Evolutionary conservation across 2,113 vertebrate species (phyloP), one percentile per base, ranked within the genome.

Genomic region (Python bivittatus): DNA sequence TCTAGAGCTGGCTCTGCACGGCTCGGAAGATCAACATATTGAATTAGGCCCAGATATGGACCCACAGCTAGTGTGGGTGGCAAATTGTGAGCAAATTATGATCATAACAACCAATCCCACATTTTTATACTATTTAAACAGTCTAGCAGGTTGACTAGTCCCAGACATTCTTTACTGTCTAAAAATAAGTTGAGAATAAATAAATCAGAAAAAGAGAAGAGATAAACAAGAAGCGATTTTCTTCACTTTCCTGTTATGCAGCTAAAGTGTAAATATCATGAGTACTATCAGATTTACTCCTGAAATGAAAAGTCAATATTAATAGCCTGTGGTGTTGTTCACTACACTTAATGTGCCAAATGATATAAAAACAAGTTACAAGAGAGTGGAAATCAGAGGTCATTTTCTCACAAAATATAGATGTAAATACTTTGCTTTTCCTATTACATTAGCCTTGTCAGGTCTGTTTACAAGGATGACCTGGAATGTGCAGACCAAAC

Each of bases 181-280:
- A 1, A 93, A 33, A 92, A 64, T 64, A 64, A 64, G 11, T 64
- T 64, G 61, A 64, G 27, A 68, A 57, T 11, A n/a, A 9, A 79
- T 94, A 92, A 91, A 29, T 64, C 33, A 90, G 10, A 15, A 83
- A 90, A 53, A 7, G 29, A 29, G 9, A 72, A 90, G 25, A n/a
- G 23, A 83, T 56, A 33, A 83, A 9, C 25, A 29, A 90, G 54
- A 90, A 90, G 33, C 22, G 11, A 42, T 44, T 58, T 84, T 84
- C 42, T 54, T 90, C 53, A 38, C 33, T 58, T 90, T 83, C 25
- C 72, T 90, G 23, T 84, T 84, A 27, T 22, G 20, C 27, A 8
- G 1, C 52, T 13, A 29, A 90, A 38, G 9, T 10, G 11, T 56
- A 84, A 57, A 79, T 90, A 84, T 6, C 7, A 89, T 29, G 56